Evolutionary conservation across 37 sponge, comb jelly and placozoan genomes (phyloP).

Genomic region (Cliona cf. orientalis): DNA sequence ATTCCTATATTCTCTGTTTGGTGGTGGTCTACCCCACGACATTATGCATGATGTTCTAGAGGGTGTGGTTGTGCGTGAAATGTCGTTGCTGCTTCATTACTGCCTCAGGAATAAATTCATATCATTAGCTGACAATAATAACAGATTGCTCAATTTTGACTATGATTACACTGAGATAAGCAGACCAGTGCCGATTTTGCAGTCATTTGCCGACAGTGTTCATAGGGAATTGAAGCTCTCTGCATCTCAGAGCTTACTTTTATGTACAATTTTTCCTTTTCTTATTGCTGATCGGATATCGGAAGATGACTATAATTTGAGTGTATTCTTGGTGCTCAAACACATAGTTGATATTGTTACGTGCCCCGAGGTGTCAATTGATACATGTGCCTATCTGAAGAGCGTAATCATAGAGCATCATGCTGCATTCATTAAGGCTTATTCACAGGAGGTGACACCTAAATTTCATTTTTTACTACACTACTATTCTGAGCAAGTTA

Average conservation of each 20-base stretch:
- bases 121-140: conserved; percentile 6
- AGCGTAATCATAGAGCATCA: too few relatives aligned
- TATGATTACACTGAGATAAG: conserved; percentile 31
- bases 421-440: background rate
- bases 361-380: too few relatives aligned
- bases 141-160: conserved; percentile 5
- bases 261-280: background rate
- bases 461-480: conserved; percentile 44
- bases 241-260: too few relatives aligned
- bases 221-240: too few relatives aligned
- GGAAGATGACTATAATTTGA: background rate
- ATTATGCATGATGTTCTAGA: conserved; percentile 60
- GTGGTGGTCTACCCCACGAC: conserved; percentile 57
- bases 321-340: too few relatives aligned
- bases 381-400: too few relatives aligned
- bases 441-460: conserved; percentile 4
- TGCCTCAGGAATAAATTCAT: conserved; percentile 13
- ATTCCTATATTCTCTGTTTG: conserved; percentile 13
- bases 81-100: conserved; percentile 2
- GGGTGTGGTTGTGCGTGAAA: conserved; percentile 22
- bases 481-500: conserved; percentile 41
- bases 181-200: conserved; percentile 7
- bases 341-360: background rate
- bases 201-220: too few relatives aligned
- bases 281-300: background rate